Evolutionary conservation across 1,140 invertebrate species (phyloP).

Genomic region (Apis laboriosa): DNA sequence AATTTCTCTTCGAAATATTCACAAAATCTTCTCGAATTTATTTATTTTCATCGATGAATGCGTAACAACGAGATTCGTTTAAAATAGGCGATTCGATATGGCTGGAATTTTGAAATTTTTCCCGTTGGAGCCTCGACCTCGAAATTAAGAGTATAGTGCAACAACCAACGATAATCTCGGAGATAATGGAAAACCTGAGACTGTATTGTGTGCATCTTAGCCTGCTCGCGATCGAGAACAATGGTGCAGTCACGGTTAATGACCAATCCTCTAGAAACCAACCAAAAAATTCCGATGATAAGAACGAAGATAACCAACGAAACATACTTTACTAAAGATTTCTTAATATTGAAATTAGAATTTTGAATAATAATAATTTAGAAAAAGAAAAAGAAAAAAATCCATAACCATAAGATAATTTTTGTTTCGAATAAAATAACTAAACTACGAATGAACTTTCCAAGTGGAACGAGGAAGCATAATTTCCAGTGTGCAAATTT

Average conservation of each 20-base stretch:
- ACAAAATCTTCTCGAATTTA: not conserved
- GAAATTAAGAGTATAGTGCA: slow-evolving; percentile 49
- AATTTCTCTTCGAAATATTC: not conserved
- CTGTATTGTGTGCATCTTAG: slow-evolving; percentile 66
- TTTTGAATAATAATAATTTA: too few relatives aligned
- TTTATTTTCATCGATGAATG: not conserved
- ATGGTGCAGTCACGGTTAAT: slow-evolving; percentile 70
- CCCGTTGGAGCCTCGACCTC: slow-evolving; percentile 30
- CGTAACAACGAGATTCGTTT: not conserved
- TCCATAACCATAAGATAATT: too few relatives aligned
- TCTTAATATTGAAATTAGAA: too few relatives aligned
- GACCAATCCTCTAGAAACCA: slow-evolving; percentile 68
- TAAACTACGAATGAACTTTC: not conserved
- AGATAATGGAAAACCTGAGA: slow-evolving; percentile 68
- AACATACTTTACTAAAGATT: too few relatives aligned
- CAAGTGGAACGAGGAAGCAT: not conserved
- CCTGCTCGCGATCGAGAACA: slow-evolving; percentile 69
- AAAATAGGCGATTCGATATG: slow-evolving; percentile 9
- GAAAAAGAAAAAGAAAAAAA: too few relatives aligned
- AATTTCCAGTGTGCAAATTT: not conserved
- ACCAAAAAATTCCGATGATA: slow-evolving; percentile 59
- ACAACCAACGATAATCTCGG: slow-evolving; percentile 67
- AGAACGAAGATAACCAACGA: not conserved
- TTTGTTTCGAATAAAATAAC: not conserved
- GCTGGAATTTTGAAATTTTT: slow-evolving; percentile 38